Evolutionary conservation across 92 coral and sea anemone species (phyloP).

Genomic region (Palythoa grandiflora): DNA sequence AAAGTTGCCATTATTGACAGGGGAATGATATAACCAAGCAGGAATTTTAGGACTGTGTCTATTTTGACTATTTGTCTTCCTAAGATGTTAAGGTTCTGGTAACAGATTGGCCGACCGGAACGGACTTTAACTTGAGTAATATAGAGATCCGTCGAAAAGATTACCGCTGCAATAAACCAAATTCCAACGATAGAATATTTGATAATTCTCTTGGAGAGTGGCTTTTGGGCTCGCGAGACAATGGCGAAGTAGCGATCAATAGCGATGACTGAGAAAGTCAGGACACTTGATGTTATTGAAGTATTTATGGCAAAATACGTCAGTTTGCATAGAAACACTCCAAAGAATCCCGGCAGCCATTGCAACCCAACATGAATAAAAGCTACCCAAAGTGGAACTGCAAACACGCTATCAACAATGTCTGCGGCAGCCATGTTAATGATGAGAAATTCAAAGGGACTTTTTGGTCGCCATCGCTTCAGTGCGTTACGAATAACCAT

Average conservation of each 20-base stretch:
- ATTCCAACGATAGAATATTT: not conserved
- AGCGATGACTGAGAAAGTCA: slow-evolving; percentile 34
- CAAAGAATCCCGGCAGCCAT: slow-evolving; percentile 28
- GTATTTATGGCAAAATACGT: slow-evolving; percentile 22
- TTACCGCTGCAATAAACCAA: slow-evolving; percentile 2
- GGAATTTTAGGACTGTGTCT: not conserved
- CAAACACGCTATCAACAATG: slow-evolving; percentile 35
- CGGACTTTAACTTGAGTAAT: slow-evolving; percentile 13
- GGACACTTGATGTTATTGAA: slow-evolving; percentile 15
- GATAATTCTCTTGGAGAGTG: slow-evolving; percentile 12
- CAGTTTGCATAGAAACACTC: slow-evolving; percentile 23
- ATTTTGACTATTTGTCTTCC: slow-evolving; percentile 6
- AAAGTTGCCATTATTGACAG: not conserved
- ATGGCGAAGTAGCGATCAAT: slow-evolving; percentile 32
- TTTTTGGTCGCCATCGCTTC: slow-evolving; percentile 9
- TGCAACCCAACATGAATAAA: not conserved
- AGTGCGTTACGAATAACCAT: slow-evolving; percentile 32
- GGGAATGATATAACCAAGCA: slow-evolving; percentile 14
- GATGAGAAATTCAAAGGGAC: slow-evolving; percentile 35
- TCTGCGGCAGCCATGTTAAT: slow-evolving; percentile 44
- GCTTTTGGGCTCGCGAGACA: slow-evolving; percentile 20
- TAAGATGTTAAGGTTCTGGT: not conserved
- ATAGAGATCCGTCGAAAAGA: slow-evolving; percentile 20
- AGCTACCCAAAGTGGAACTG: slow-evolving; percentile 28
- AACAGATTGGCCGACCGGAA: slow-evolving; percentile 5